A percentile compares a stretch with the other conserved stretches of the same genome.
Evolutionary conservation across 1,140 invertebrate species (phyloP).

Genomic region (Temnothorax curvispinosus): DNA sequence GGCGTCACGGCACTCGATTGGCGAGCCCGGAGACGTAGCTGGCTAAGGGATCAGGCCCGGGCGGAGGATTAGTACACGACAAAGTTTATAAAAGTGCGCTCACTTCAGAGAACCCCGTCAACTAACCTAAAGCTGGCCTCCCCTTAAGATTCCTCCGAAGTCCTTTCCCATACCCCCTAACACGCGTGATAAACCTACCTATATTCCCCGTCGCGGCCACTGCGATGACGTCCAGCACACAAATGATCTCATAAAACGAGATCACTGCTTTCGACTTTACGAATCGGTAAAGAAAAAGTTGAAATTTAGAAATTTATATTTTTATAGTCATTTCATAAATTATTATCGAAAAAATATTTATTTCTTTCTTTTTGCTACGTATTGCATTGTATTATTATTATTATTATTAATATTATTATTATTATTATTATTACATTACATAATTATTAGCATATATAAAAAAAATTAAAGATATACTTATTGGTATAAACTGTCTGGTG

Average conservation of each 20-base stretch:
- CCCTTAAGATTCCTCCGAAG: slow-evolving; percentile 57
- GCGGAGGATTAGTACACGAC: slow-evolving; percentile 81
- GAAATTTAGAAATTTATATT: neutral
- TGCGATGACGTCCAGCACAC: neutral
- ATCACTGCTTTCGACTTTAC: neutral
- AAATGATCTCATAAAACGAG: neutral
- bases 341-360: neutral
- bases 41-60: slow-evolving; percentile 77
- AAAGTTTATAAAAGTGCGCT: slow-evolving; percentile 85
- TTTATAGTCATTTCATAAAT: neutral
- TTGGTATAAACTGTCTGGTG: neutral
- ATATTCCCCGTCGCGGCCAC: slow-evolving; percentile 44
- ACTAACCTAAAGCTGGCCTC: slow-evolving; percentile 73
- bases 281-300: neutral
- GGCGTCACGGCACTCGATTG: slow-evolving; percentile 72
- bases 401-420: neutral
- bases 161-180: slow-evolving; percentile 52
- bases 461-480: neutral
- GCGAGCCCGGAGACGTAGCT: slow-evolving; percentile 55
- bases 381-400: neutral
- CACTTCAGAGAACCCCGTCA: slow-evolving; percentile 65
- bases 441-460: neutral
- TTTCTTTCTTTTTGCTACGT: neutral
- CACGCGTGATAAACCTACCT: slow-evolving; percentile 76
- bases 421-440: no score